phyloP scores from a whole-genome alignment of 2,888 invertebrate genomes.

The Strigamia maritima region DNA sequence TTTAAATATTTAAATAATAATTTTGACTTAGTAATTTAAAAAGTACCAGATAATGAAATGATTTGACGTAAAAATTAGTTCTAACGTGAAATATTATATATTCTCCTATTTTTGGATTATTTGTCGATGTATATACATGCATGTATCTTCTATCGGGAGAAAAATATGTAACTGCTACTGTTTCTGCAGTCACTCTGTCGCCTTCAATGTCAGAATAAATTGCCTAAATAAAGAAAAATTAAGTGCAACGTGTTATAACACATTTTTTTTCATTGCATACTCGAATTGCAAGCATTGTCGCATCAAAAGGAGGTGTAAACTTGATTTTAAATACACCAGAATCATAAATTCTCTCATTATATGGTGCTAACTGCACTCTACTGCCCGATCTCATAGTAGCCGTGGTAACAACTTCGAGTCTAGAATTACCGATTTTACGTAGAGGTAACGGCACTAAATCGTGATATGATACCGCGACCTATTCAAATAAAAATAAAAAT shows the following conservation, averaged over 20 bases:
- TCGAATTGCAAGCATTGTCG: constrained; percentile 41
- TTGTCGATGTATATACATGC: constrained; percentile 55
- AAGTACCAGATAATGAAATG: constrained; percentile 57
- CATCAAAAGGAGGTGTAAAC: constrained; percentile 41
- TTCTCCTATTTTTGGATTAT: constrained; percentile 54
- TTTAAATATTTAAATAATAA: no score
- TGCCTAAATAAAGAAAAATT: constrained; percentile 40
- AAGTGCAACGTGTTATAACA: no score
- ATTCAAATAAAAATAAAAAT: constrained; percentile 40
- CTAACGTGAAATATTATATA: constrained; percentile 59
- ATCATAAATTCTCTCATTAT: constrained; percentile 40
- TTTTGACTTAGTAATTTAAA: no score
- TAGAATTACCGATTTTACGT: constrained; percentile 57
- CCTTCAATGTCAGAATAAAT: constrained; percentile 45
- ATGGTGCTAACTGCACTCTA: neutral
- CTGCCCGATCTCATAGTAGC: constrained; percentile 20
- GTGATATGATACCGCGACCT: constrained; percentile 84
- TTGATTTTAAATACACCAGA: constrained; percentile 47
- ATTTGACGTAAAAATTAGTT: constrained; percentile 55
- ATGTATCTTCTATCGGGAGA: constrained; percentile 60
- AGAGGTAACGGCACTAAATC: constrained; percentile 76
- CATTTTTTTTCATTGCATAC: no score
- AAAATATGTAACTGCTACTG: constrained; percentile 71
- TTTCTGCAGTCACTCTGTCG: constrained; percentile 44
- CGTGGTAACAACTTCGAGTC: constrained; percentile 30